Evolutionary conservation across 2,797 vertebrate genomes (phyloP), one percentile per base, ranked within the genome.

Genomic region (Oreochromis grahami): DNA sequence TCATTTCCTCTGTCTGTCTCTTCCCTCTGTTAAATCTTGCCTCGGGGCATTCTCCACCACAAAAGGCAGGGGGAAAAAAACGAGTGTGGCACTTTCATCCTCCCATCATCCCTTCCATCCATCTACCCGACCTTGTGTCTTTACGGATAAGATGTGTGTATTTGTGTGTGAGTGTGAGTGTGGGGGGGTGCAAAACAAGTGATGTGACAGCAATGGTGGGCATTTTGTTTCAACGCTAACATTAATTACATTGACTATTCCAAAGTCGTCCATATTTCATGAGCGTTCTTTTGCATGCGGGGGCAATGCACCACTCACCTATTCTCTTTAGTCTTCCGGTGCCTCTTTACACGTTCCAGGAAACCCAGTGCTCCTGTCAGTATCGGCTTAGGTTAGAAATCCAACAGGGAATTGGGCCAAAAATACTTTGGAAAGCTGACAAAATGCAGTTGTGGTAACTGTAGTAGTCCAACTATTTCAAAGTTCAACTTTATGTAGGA

Each of bases 241-340:
- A 94, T 93, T 93, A 93, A 95, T 94, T 94, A 90, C 86, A 93
- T 88, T 87, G 83, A 87, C 91, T 89, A 92, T 94, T 90, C 91
- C 83, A 93, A 86, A 88, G 91, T 88, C 82, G 19, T 96, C 86
- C 86, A 96, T 95, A 91, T 96, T 96, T 96, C 85, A 96, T 95
- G 94, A 95, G 88, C 8, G 63, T 86, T 93, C 79, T 79, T 93
- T 93, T 91, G 87, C 88, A 92, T 86, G 74, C 60, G 38, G 81
- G 26, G 76, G 86, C 80, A 29, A 48, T 43, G 86, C 86, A 11
- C 68, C 87, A 83, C 93, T 95, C 86, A 87, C 19, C 89, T 84
- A 95, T 95, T 94, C 94, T 93, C 92, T 96, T 95, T 95, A 86
- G 91, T 95, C 91, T 89, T 86, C 81, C 86, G 32, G 82, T 8